Conservation (phyloP, 2,888 invertebrate species). For the Caenorhabditis imperialis region DNA sequence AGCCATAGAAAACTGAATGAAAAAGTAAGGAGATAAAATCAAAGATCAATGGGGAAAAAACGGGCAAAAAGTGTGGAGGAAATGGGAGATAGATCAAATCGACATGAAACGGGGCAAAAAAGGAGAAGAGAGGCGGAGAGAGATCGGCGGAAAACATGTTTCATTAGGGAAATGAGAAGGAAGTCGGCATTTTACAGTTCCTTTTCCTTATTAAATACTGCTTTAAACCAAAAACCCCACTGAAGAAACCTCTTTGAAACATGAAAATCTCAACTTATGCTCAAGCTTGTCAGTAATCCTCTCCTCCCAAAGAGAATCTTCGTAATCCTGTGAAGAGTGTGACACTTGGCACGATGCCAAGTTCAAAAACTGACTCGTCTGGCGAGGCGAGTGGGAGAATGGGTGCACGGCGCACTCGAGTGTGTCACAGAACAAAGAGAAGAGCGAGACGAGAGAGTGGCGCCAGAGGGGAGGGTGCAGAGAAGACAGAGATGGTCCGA, state of each 20-base stretch:
- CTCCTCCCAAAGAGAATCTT: too few relatives aligned
- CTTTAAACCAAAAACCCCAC: too few relatives aligned
- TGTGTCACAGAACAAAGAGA: conserved; percentile 16
- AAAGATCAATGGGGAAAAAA: conserved; percentile 2
- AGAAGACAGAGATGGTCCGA: background rate
- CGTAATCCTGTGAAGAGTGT: too few relatives aligned
- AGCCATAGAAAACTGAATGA: background rate
- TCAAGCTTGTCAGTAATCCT: too few relatives aligned
- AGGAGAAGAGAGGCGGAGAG: background rate
- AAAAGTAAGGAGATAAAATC: background rate
- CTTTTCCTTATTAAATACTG: too few relatives aligned
- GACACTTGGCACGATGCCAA: conserved; percentile 13
- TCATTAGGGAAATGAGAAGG: too few relatives aligned
- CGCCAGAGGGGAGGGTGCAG: background rate
- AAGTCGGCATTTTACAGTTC: too few relatives aligned
- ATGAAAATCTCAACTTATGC: too few relatives aligned
- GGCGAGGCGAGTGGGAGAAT: background rate
- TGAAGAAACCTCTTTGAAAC: too few relatives aligned
- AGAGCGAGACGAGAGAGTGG: conserved; percentile 6
- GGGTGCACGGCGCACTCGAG: conserved; percentile 20
- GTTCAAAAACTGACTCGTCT: conserved; percentile 25
- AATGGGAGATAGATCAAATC: conserved; percentile 17
- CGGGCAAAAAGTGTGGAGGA: conserved; percentile 1
- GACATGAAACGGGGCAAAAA: background rate
- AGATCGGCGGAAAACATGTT: background rate